These are phyloP conservation scores for Leptestheria dahalacensis DNA, from an alignment of 1,140 invertebrate species.

Conservation along the genomic window DNA sequence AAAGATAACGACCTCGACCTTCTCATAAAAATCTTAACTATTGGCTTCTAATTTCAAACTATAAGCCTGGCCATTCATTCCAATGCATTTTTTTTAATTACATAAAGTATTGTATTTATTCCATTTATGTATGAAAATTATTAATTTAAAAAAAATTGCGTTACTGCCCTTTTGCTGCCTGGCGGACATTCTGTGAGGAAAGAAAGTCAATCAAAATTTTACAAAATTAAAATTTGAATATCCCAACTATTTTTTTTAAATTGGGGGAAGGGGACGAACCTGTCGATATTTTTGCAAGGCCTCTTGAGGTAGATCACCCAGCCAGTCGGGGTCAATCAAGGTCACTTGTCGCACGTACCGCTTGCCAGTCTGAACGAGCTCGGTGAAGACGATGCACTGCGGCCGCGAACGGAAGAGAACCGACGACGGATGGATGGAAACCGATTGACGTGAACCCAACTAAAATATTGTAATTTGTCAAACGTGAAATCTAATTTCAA, in stretches of 20 bases:
- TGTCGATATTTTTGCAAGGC: constrained; percentile 23
- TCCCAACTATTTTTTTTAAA: not conserved
- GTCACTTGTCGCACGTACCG: constrained; percentile 63
- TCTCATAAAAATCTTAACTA: not conserved
- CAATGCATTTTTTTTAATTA: not conserved
- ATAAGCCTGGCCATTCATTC: not conserved
- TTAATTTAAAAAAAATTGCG: too few species aligned
- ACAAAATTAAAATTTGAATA: not conserved
- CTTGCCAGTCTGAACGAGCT: constrained; percentile 70
- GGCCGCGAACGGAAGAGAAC: constrained; percentile 55
- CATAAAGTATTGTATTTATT: too few species aligned
- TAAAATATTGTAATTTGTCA: too few species aligned
- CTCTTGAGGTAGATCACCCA: constrained; percentile 34
- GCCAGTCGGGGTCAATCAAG: constrained; percentile 56
- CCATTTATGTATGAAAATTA: too few species aligned
- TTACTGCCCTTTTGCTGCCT: constrained; percentile 7
- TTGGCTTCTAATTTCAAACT: constrained; percentile 3
- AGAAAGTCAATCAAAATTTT: too few species aligned
- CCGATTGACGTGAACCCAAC: constrained; percentile 45
- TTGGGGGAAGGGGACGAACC: too few species aligned
- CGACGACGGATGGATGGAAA: constrained; percentile 71
- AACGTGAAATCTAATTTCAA: too few species aligned
- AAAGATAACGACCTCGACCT: not conserved
- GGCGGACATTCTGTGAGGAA: constrained; percentile 8
- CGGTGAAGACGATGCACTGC: constrained; percentile 68